These are phyloP conservation scores for Neopipo cinnamomea DNA, from an alignment of 2,113 vertebrate species.

Conservation along the genomic window DNA sequence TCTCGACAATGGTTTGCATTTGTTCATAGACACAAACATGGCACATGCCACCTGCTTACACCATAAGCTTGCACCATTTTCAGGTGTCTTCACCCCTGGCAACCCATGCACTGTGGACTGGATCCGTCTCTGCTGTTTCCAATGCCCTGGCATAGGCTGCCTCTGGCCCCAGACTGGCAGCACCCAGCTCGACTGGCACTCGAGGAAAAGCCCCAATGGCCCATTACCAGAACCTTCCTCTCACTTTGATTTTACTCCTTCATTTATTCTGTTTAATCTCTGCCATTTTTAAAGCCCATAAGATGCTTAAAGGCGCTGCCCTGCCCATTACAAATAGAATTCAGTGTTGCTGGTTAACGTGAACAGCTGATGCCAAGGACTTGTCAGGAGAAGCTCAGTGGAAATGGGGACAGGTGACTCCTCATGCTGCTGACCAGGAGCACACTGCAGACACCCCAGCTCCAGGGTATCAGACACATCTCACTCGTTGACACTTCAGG, in stretches of 20 bases:
- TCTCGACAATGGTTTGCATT: not conserved
- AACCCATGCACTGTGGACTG: not conserved
- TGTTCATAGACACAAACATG: not conserved
- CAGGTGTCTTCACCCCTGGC: not conserved
- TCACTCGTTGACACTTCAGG: not conserved
- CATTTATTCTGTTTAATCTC: not conserved
- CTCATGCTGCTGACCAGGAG: not conserved
- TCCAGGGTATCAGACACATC: not conserved
- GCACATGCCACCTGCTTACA: not conserved
- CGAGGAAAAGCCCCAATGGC: not conserved
- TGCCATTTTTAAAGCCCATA: not conserved
- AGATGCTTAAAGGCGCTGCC: not conserved
- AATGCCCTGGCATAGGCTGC: not conserved
- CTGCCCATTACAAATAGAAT: not conserved
- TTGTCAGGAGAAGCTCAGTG: rapidly evolving
- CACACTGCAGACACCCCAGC: not conserved
- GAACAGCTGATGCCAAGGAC: not conserved
- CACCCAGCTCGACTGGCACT: not conserved
- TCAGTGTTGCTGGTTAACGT: not conserved
- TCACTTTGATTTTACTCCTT: not conserved
- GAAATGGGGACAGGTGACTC: not conserved
- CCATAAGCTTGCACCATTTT: not conserved
- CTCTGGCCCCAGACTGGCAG: not conserved
- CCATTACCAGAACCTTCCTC: not conserved
- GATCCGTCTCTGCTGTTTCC: not conserved